Evolutionary conservation across 2,888 invertebrate genomes (phyloP).

Genomic region (Hoplodrina blanda): DNA sequence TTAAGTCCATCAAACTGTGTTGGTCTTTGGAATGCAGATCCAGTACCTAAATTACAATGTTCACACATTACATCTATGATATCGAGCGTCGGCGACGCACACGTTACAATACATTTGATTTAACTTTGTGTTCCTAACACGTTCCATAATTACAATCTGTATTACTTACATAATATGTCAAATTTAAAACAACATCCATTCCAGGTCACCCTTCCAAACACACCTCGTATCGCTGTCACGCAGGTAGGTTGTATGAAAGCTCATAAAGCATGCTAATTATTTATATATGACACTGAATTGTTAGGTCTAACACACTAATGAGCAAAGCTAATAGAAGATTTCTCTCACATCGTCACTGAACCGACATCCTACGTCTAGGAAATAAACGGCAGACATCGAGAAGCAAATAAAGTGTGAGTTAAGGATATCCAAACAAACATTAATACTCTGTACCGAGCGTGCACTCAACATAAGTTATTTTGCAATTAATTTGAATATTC

Average conservation of each 20-base stretch:
- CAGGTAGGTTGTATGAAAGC: slow-evolving; percentile 71
- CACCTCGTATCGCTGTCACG: slow-evolving; percentile 53
- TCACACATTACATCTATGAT: slow-evolving; percentile 77
- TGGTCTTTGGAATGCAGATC: slow-evolving; percentile 89
- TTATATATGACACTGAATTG: slow-evolving; percentile 70
- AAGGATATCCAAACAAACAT: slow-evolving; percentile 80
- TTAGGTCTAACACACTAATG: slow-evolving; percentile 79
- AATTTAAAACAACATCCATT: slow-evolving; percentile 57
- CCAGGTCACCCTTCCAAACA: slow-evolving; percentile 39
- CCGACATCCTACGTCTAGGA: slow-evolving; percentile 69
- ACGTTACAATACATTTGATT: slow-evolving; percentile 63
- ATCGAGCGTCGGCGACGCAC: slow-evolving; percentile 63
- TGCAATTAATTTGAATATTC: slow-evolving; percentile 85
- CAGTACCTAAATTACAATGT: slow-evolving; percentile 82
- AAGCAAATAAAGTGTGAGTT: slow-evolving; percentile 85
- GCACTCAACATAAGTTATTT: slow-evolving; percentile 88
- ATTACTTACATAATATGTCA: slow-evolving; percentile 57
- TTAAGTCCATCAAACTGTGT: slow-evolving; percentile 88
- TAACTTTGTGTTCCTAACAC: slow-evolving; percentile 61
- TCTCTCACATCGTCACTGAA: slow-evolving; percentile 60
- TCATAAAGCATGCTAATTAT: slow-evolving; percentile 79
- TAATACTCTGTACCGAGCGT: slow-evolving; percentile 83
- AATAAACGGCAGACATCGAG: slow-evolving; percentile 77
- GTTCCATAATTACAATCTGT: slow-evolving; percentile 46
- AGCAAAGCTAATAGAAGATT: slow-evolving; percentile 73